These are phyloP conservation scores for Eurytemora carolleeae DNA, from an alignment of 1,140 invertebrate genomes.

Conservation along the genomic window DNA sequence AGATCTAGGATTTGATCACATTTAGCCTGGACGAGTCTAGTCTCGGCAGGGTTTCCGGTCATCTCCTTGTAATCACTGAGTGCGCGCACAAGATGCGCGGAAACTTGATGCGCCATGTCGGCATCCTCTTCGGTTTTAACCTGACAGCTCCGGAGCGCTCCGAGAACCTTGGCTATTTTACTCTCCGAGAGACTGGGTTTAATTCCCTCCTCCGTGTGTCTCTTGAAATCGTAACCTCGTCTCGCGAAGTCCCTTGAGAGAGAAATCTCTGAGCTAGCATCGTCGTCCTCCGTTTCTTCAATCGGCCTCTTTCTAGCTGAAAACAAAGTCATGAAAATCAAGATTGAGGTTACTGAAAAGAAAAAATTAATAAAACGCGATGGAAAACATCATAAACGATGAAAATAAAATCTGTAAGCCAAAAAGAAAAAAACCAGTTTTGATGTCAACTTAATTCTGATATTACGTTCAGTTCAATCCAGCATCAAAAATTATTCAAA, in stretches of 20 bases:
- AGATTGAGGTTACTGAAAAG: neutral
- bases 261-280: neutral
- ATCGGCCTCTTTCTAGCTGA: no score
- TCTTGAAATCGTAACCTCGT: neutral
- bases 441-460: neutral
- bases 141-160: neutral
- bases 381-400: no score
- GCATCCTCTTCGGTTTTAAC: neutral
- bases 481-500: neutral
- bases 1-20: no score
- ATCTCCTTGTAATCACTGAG: neutral
- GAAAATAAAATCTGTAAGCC: no score
- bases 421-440: neutral
- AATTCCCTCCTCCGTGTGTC: neutral
- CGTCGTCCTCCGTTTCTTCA: neutral
- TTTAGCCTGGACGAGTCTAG: no score
- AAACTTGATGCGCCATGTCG: neutral
- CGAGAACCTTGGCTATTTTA: neutral
- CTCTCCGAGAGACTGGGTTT: neutral
- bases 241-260: neutral
- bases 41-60: no score
- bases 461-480: neutral
- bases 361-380: no score
- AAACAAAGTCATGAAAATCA: no score
- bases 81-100: neutral